Evolutionary conservation across 2,113 vertebrate species (phyloP).

Genomic region (Halcyon malimbica): DNA sequence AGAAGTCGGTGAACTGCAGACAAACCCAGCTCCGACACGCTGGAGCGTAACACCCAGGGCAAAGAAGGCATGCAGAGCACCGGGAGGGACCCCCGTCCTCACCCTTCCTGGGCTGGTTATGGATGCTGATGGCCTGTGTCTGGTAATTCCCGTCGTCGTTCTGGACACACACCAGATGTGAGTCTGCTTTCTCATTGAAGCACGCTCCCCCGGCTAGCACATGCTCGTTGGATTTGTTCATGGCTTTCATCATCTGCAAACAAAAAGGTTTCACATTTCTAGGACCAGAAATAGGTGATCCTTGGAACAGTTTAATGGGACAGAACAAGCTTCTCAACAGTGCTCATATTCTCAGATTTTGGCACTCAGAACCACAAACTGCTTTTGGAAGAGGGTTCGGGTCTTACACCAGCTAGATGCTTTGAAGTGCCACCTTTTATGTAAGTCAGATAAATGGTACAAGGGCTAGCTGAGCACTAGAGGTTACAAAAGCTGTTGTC

Average conservation of each 20-base stretch:
- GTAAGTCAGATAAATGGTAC: not conserved
- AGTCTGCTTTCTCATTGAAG: constrained; percentile 95
- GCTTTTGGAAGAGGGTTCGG: not conserved
- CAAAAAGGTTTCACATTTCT: not conserved
- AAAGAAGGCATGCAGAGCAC: not conserved
- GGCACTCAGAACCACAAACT: not conserved
- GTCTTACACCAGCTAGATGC: not conserved
- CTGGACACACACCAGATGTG: constrained; percentile 96
- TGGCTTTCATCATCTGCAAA: constrained; percentile 97
- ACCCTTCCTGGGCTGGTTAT: constrained; percentile 96
- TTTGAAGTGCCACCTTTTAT: not conserved
- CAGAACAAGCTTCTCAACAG: not conserved
- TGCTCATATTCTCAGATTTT: not conserved
- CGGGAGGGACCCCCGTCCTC: not conserved
- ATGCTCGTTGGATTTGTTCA: constrained; percentile 99
- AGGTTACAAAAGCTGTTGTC: not conserved
- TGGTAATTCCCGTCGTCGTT: constrained; percentile 98
- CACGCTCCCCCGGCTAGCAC: constrained; percentile 95
- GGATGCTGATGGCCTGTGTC: constrained; percentile 99
- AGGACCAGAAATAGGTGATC: not conserved
- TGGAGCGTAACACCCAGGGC: not conserved
- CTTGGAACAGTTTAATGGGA: not conserved
- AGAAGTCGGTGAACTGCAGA: not conserved
- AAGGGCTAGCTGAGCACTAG: not conserved
- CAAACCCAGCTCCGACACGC: not conserved